Evolutionary conservation across 2,797 vertebrate genomes (phyloP), one percentile per base, ranked within the genome.

Genomic region (Mormyrops boulengeri): DNA sequence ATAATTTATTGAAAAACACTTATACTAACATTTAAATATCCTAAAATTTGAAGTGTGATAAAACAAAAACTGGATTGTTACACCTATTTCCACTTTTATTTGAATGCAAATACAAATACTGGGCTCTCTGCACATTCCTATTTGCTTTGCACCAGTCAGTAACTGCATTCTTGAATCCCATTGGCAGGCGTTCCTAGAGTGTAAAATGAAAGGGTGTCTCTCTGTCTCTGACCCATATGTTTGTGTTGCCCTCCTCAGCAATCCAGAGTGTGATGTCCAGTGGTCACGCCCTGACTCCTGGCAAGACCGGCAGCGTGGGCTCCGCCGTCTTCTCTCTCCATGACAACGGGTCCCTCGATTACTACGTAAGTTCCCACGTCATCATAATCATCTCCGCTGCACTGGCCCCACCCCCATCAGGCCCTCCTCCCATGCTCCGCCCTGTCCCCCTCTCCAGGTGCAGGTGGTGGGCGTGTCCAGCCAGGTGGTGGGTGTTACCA

Each of bases 241-340:
- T 30, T 62, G 90, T 88, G 62, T 89, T 66, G 0, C 22, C 85
- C 57, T 82, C 38, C 41, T 88, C 92, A 99, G 98, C 97, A 87
- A 95, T 99, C 89, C 98, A 99, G 91, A 99, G 98, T 0, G 97
- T 99, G 89, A 97, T 99, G 92, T 98, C 98, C 0, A 97, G 98
- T 55, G 97, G 97, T 0, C 97, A 98, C 0, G 97, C 98, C 47
- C 90, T 99, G 93, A 94, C 92, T 12, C 97, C 97, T 0, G 97
- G 96, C 88, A 97, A 98, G 94, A 99, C 97, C 0, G 98, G 98
- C 8, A 97, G 97, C 0, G 97, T 97, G 0, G 98, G 97, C 14
- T 99, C 98, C 0, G 98, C 97, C 34, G 93, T 97, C 90, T 96
- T 99, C 90, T 92, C 88, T 0, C 95, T 99, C 49, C 96, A 98